phyloP scores from a whole-genome alignment of 2,113 vertebrate genomes.

The Toxostoma redivivum region DNA sequence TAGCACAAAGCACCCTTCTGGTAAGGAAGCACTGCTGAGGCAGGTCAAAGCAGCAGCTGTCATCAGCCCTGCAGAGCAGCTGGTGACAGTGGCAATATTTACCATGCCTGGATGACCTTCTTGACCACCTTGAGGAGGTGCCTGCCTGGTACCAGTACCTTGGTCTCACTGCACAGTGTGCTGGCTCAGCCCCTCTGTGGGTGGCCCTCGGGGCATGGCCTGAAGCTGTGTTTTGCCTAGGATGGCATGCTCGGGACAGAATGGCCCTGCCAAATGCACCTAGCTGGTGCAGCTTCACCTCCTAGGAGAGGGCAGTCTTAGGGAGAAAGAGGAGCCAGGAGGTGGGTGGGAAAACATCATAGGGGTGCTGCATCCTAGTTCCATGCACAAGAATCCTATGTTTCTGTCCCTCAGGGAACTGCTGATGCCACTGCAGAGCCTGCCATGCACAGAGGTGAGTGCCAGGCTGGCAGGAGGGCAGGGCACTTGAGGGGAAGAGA shows the following conservation, averaged over 20 bases:
- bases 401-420: constrained; percentile 34
- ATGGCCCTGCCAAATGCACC: not conserved
- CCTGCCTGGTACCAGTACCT: not conserved
- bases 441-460: not conserved
- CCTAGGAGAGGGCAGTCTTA: not conserved
- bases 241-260: not conserved
- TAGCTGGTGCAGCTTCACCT: not conserved
- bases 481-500: not conserved
- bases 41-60: not conserved
- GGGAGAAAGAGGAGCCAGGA: not conserved
- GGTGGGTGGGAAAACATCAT: not conserved
- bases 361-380: not conserved
- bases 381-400: not conserved
- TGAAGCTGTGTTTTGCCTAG: not conserved
- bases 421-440: constrained; percentile 23
- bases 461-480: not conserved
- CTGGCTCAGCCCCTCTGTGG: not conserved
- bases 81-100: not conserved
- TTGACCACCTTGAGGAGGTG: not conserved
- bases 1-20: not conserved
- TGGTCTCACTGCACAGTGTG: not conserved
- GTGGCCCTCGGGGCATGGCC: rapidly evolving
- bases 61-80: not conserved
- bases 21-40: not conserved
- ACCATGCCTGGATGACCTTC: rapidly evolving